phyloP scores from a whole-genome alignment of 2,888 invertebrate genomes.

The Leucophenga montana region DNA sequence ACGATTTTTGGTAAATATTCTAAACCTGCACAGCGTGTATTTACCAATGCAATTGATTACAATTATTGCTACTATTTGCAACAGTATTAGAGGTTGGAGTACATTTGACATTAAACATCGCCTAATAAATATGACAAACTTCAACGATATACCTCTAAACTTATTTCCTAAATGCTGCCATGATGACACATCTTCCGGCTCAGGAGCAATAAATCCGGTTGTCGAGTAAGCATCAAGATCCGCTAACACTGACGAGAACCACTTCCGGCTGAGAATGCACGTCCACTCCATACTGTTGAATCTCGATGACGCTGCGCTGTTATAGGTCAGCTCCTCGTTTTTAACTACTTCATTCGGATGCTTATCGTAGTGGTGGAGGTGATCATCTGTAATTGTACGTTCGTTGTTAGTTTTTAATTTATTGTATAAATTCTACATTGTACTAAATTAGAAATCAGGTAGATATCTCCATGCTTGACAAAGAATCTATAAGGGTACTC shows the following conservation, averaged over 20 bases:
- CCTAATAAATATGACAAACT: not conserved
- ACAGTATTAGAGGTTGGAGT: constrained; percentile 9
- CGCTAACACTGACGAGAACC: not conserved
- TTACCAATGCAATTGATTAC: constrained; percentile 15
- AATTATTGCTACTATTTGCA: constrained; percentile 1
- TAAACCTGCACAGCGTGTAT: not conserved
- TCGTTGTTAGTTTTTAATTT: not conserved
- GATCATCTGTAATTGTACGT: constrained; percentile 75
- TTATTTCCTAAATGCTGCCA: not conserved
- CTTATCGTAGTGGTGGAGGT: constrained; percentile 80
- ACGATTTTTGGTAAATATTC: constrained; percentile 2
- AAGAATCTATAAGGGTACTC: no score
- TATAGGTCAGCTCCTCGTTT: constrained; percentile 91
- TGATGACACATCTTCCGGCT: not conserved
- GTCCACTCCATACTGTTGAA: not conserved
- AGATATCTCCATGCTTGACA: no score
- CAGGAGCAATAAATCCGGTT: not conserved
- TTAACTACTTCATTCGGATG: constrained; percentile 94
- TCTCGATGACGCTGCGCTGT: constrained; percentile 70
- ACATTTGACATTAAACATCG: not conserved
- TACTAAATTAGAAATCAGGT: no score
- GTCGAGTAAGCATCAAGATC: not conserved
- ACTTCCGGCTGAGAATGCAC: not conserved
- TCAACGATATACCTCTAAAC: not conserved
- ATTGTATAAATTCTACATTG: no score